Conservation (phyloP, 2,113 vertebrate genomes). For the Pluvialis apricaria region DNA sequence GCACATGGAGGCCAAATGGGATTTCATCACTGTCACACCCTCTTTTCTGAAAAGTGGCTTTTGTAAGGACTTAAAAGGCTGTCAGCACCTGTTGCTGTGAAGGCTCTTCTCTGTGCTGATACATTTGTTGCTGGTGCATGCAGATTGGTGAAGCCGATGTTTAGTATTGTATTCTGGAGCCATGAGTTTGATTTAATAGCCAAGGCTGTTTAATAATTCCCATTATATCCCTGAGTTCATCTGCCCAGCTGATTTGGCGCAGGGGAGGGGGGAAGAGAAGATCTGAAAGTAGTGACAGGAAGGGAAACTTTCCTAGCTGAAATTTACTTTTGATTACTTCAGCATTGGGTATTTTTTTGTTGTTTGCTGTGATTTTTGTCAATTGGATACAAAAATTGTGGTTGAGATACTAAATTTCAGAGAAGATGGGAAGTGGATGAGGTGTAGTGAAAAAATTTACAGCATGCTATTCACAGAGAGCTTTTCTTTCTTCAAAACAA, state of each 20-base stretch:
- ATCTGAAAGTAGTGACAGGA: not conserved
- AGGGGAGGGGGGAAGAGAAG: not conserved
- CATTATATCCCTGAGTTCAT: not conserved
- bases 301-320: not conserved
- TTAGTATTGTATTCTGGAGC: not conserved
- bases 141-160: not conserved
- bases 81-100: not conserved
- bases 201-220: not conserved
- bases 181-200: not conserved
- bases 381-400: not conserved
- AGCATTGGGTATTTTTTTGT: not conserved
- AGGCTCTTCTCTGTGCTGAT: not conserved
- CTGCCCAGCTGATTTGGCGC: not conserved
- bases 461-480: not conserved
- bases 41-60: not conserved
- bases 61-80: not conserved
- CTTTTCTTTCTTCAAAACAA: not conserved
- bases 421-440: not conserved
- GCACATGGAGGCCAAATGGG: not conserved
- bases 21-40: not conserved
- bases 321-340: not conserved
- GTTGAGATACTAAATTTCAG: not conserved
- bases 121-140: not conserved
- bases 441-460: not conserved
- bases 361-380: not conserved